Evolutionary conservation across 2,797 vertebrate species (phyloP), one percentile per base, ranked within the genome.

Genomic region (Esox lucius): DNA sequence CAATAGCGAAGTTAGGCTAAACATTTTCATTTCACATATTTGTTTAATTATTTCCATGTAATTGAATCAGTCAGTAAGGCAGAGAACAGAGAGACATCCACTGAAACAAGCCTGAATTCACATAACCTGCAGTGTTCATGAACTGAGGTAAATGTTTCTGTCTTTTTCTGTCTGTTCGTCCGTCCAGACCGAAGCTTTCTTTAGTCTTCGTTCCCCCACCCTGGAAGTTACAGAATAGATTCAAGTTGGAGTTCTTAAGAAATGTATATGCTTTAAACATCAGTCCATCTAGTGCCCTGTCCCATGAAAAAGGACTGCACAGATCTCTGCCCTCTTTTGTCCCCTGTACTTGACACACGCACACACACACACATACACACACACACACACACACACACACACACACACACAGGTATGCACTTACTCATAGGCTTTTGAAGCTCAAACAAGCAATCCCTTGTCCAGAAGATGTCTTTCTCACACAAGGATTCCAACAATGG

Each of bases 401-500:
- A 56, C 51, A 77, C 71, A 61, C 48, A 16, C 77, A 48, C 53
- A 67, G 83, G 86, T 83, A 86, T 90, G 84, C 77, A 73, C 85
- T 87, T 84, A 89, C 82, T 89, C 77, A 84, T 13, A 49, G 48
- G 31, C 73, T 87, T 84, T 85, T 83, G 77, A 19, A 70, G 72
- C 78, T 79, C 70, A 61, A 76, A 89, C 90, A 87, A 87, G 90
- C 87, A 74, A 75, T 31, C 68, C 87, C 89, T 83, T 86, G 90
- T 89, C 88, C 83, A 84, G 42, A 80, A 85, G 88, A 79, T 83
- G 78, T 83, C 86, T 87, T 89, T 86, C 87, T 87, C 86, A 87
- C 85, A 81, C 78, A 75, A 68, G 68, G 77, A 78, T 76, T 87
- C 81, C 76, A 88, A 87, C 88, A 89, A 85, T 86, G 85, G 75